Base-by-base conservation (phyloP, 2,888 invertebrate genomes). In the Sisyra terminalis region DNA sequence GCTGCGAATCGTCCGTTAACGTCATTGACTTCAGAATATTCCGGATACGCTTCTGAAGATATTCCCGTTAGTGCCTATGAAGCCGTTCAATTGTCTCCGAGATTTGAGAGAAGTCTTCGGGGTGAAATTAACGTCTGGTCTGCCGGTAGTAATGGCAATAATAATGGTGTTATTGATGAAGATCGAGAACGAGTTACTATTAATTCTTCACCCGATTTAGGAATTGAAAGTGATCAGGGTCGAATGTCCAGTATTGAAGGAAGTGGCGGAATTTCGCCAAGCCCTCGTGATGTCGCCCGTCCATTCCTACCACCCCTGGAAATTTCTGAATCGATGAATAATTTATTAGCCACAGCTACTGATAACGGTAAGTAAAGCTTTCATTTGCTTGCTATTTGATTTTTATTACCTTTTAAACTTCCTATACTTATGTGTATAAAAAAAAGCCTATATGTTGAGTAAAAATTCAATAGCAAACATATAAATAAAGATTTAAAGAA, bases 191-290 rank as follows among this genome's bases (percentile, higher is more conserved):
- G 63, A 13, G 50, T 53, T 4, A 57, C 63, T 7, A 63, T 64
- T 9, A 72, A 67, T 50, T 67, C 79, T 1, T 88, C 88, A 0
- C 88, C 89, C 0, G 89, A 89, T 62, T 71, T 87, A 53, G 88
- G 88, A n/a, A 88, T 89, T 48, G 88, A 88, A 57, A 88, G 87
- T 53, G 88, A 88, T 57, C 72, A 71, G 31, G 73, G 68, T 50
- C 63, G 77, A 46, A 63, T 76, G 42, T 71, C 78, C 46, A 70
- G 77, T 57, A 55, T 78, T 51, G 70, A 81, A 64, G 69, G 71
- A 47, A 68, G 68, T 49, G 66, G 67, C 30, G 64, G 60, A 29
- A 55, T 66, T 36, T 56, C 64, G 29, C 53, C 41, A 3, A 35
- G 35, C 5, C 24, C 24, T 5, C 24, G 24, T 5, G 24, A 24